Conservation (phyloP, 1,140 invertebrate species). For the Alviniconcha marisindica region DNA sequence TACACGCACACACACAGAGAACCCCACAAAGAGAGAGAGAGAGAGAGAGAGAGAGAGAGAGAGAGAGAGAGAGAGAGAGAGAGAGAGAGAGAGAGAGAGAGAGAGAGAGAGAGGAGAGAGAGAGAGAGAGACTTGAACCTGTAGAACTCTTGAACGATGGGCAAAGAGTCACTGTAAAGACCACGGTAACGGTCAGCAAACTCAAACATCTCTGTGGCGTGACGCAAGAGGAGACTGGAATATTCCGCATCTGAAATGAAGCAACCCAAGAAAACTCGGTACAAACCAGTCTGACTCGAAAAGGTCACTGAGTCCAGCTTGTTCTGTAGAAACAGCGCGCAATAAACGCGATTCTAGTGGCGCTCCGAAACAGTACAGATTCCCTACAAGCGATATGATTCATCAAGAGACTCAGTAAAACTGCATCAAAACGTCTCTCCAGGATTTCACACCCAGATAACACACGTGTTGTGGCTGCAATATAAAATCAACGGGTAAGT, state of each 20-base stretch:
- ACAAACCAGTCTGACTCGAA: too few species aligned
- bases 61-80: not conserved
- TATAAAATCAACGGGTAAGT: too few species aligned
- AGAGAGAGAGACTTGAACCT: slow-evolving; percentile 69
- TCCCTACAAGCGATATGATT: too few species aligned
- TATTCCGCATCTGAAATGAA: slow-evolving; percentile 24
- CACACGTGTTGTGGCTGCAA: too few species aligned
- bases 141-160: slow-evolving; percentile 77
- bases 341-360: too few species aligned
- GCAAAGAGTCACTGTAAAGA: slow-evolving; percentile 70
- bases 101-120: not conserved
- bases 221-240: slow-evolving; percentile 75
- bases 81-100: not conserved
- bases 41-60: not conserved
- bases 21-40: not conserved
- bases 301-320: too few species aligned
- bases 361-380: too few species aligned
- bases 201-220: slow-evolving; percentile 79
- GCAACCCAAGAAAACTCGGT: too few species aligned
- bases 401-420: too few species aligned
- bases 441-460: too few species aligned
- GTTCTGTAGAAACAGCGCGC: too few species aligned
- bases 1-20: not conserved
- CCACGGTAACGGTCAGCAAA: slow-evolving; percentile 80
- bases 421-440: too few species aligned